phyloP scores from a whole-genome alignment of 2,797 vertebrate genomes.

The Chromis chromis region DNA sequence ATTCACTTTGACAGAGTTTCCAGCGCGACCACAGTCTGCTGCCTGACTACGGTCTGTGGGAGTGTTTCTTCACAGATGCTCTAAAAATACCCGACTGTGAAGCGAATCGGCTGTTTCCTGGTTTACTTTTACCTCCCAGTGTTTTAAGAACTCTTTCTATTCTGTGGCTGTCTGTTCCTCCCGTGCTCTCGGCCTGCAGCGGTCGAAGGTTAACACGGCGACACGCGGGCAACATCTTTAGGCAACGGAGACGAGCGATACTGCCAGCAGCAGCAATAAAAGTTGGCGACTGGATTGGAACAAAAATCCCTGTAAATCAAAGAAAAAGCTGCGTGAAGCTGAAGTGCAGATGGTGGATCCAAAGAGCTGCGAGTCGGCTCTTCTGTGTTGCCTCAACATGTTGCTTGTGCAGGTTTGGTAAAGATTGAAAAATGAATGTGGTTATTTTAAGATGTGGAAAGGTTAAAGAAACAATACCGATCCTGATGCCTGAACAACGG shows the following conservation, averaged over 20 bases:
- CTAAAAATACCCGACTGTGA: slow-evolving; percentile 35
- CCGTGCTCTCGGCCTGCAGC: background rate
- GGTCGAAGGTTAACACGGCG: background rate
- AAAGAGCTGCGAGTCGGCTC: background rate
- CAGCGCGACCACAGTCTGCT: slow-evolving; percentile 1
- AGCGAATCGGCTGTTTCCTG: slow-evolving; percentile 29
- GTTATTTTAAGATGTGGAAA: background rate
- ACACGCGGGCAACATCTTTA: background rate
- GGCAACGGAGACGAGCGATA: background rate
- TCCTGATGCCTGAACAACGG: background rate
- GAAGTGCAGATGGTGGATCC: background rate
- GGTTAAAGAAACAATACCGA: background rate
- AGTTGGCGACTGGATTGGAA: too few relatives aligned
- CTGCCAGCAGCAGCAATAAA: slow-evolving; percentile 34
- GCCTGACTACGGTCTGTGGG: slow-evolving; percentile 21
- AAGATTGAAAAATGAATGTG: background rate
- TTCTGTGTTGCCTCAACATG: background rate
- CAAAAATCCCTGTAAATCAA: background rate
- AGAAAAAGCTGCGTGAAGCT: background rate
- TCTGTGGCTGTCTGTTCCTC: slow-evolving; percentile 4
- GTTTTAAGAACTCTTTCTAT: background rate
- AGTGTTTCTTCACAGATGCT: slow-evolving; percentile 29
- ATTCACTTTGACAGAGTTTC: slow-evolving; percentile 12
- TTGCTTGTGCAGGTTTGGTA: background rate
- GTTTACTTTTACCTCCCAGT: slow-evolving; percentile 20